Conservation (phyloP, 2,113 vertebrate species). For the Periophthalmodon schlosseri region DNA sequence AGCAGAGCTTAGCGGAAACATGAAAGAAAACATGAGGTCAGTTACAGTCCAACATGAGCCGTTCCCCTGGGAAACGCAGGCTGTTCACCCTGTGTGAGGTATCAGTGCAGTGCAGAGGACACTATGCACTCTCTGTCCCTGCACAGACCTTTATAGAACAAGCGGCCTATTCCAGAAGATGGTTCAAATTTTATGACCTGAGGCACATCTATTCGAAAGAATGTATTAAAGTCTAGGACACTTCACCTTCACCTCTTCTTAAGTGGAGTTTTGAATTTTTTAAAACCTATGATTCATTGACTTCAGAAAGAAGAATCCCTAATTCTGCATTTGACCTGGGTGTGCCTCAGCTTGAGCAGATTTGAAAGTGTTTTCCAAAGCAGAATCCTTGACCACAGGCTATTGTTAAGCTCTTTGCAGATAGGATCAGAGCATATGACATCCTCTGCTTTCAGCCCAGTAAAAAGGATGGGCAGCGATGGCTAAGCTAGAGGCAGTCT, state of each 20-base stretch:
- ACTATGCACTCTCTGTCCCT: constrained; percentile 5
- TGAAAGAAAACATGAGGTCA: constrained; percentile 50
- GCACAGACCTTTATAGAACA: constrained; percentile 9
- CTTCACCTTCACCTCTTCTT: constrained; percentile 34
- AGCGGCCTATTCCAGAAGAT: neutral
- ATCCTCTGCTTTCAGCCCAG: constrained; percentile 37
- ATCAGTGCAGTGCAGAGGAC: constrained; percentile 7
- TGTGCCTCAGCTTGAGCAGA: constrained; percentile 21
- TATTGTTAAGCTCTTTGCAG: constrained; percentile 57
- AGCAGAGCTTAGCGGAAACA: constrained; percentile 43
- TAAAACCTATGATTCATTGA: constrained; percentile 44
- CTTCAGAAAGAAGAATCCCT: constrained; percentile 25
- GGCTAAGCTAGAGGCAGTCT: constrained; percentile 49
- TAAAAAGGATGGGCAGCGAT: constrained; percentile 45
- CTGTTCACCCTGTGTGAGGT: constrained; percentile 33
- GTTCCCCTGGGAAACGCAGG: constrained; percentile 15
- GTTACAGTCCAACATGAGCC: constrained; percentile 35
- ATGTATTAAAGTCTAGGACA: constrained; percentile 24
- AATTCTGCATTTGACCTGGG: constrained; percentile 39
- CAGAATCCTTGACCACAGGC: constrained; percentile 58
- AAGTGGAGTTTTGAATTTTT: constrained; percentile 41
- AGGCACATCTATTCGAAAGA: neutral
- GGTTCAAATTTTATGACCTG: neutral
- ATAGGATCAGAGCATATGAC: constrained; percentile 64
- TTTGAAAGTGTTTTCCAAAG: constrained; percentile 30